Base-by-base conservation (phyloP, 2,888 invertebrate species). In the Nemoura dubitans region DNA sequence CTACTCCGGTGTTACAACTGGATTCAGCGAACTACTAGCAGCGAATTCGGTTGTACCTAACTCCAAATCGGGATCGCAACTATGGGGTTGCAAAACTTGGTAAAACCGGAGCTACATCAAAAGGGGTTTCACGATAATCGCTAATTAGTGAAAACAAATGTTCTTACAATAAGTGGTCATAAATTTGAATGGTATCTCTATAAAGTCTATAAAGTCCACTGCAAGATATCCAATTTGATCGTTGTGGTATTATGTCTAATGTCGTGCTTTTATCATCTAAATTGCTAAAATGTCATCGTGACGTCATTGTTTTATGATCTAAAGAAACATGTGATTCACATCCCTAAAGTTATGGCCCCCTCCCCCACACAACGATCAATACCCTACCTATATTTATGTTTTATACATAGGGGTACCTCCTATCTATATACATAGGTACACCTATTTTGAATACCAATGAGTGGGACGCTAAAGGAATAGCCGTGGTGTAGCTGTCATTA, bases 301-400 rank as follows among this genome's bases (percentile, higher is more conserved):
- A 59, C 59, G 59, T 59, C 59, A 59, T 59, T 59, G 59, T 59
- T 59, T 59, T 59, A 59, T 59, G 59, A 59, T 59, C 36, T 10
- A 10, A 36, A 36, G 36, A 10, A 36, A 36, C 36, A 36, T 36
- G 36, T 21, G 59, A 59, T 21, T 59, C 59, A 21, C 59, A 59
- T 59, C 59, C 59, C 59, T 14, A 3, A 59, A 59, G 59, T 59
- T 59, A 3, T 59, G 16, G 5, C 36, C 36, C 36, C 36, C 2
- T 14, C 36, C 36, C 36, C 36, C 36, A 21, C 59, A 21, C 2
- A n/a, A 21, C 1, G 59, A 59, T 59, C 59, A 59, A 59, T 59
- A 59, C 14, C 16, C 59, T 59, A 59, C 16, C 16, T 59, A 59
- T 59, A 59, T 21, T 21, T 36, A 36, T 10, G n/a, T n/a, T n/a